Conservation (phyloP, 2,888 invertebrate species). For the Meta bourneti region DNA sequence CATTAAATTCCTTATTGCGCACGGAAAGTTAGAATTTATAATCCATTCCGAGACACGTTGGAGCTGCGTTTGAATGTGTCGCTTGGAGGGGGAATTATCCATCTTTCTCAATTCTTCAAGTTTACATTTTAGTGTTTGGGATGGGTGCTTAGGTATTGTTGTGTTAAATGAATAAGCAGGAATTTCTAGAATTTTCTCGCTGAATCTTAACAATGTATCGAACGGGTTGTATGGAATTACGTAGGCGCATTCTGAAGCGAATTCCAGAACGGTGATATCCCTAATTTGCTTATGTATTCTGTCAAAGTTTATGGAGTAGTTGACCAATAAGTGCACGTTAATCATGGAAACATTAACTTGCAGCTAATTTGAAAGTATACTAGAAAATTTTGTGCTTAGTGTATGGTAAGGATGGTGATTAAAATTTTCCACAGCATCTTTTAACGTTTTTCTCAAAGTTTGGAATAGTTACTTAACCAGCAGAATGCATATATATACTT, state of each 20-base stretch:
- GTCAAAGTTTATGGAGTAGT: too few species aligned
- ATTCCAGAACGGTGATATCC: neutral
- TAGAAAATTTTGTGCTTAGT: too few species aligned
- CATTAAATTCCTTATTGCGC: slow-evolving; percentile 42
- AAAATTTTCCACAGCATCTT: too few species aligned
- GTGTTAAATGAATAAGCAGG: neutral
- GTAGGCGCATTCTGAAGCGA: neutral
- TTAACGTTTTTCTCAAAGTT: too few species aligned
- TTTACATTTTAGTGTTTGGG: neutral
- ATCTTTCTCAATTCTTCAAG: neutral
- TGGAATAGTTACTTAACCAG: too few species aligned
- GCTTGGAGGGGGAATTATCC: neutral
- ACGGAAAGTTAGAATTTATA: neutral
- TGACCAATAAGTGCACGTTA: too few species aligned
- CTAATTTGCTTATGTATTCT: neutral
- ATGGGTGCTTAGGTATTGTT: neutral
- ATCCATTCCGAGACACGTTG: neutral
- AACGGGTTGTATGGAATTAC: too few species aligned
- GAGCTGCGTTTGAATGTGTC: neutral
- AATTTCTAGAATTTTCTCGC: neutral
- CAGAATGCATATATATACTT: too few species aligned
- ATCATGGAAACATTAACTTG: too few species aligned
- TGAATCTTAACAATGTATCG: neutral
- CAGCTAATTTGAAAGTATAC: too few species aligned
- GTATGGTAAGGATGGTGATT: too few species aligned